A percentile compares a stretch with the other conserved stretches of the same genome.
These are phyloP conservation scores for Lycophotia porphyrea DNA, from an alignment of 2,888 invertebrate genomes.

Conservation along the genomic window DNA sequence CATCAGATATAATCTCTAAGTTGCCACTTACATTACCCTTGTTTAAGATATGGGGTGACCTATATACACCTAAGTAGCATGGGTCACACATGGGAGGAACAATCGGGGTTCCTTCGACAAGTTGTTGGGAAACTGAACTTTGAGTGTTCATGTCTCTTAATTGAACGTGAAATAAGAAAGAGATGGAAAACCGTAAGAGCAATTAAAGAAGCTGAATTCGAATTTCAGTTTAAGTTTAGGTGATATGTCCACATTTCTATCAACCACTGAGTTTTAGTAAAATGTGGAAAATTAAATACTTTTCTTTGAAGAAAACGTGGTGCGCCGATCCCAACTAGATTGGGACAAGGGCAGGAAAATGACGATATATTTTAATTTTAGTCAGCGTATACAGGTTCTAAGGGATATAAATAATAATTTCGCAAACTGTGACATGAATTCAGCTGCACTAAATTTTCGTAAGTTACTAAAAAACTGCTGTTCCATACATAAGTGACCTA, in stretches of 20 bases:
- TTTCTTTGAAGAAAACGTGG: background rate
- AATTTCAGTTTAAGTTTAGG: background rate
- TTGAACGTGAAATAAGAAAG: background rate
- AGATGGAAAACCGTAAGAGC: background rate
- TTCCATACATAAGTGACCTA: background rate
- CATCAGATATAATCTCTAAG: conserved; percentile 57
- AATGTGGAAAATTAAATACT: background rate
- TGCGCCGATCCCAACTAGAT: background rate
- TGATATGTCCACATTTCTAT: background rate
- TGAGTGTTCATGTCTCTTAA: background rate
- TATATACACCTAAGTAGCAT: conserved; percentile 20
- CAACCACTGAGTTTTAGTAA: background rate
- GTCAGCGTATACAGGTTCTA: background rate
- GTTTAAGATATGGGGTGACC: conserved; percentile 53
- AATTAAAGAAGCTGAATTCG: background rate
- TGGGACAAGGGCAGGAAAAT: background rate
- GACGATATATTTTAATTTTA: background rate
- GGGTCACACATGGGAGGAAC: conserved; percentile 8
- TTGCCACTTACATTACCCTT: conserved; percentile 48
- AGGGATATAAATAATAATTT: background rate
- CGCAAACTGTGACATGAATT: background rate
- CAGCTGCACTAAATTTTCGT: background rate
- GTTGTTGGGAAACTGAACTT: background rate
- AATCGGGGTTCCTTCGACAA: background rate
- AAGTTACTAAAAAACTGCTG: background rate